These are phyloP conservation scores for Ifrita kowaldi DNA, from an alignment of 2,113 vertebrate genomes.

Conservation along the genomic window DNA sequence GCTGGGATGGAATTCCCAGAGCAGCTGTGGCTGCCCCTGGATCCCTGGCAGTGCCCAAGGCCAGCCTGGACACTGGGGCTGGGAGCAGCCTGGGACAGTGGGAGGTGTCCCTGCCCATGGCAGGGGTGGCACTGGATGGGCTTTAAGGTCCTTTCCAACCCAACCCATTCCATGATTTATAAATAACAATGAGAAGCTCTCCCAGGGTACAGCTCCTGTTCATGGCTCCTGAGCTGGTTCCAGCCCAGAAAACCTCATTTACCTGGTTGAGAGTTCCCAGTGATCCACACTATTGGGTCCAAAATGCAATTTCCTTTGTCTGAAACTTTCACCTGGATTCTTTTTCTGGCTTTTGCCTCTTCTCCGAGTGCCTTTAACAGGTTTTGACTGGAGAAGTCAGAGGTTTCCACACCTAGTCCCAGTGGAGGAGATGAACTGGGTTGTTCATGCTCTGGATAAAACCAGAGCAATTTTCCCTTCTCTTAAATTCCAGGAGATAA, in stretches of 20 bases:
- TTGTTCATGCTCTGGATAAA: not conserved
- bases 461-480: not conserved
- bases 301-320: not conserved
- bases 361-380: not conserved
- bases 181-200: too few species aligned
- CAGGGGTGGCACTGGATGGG: accelerated
- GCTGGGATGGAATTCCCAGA: not conserved
- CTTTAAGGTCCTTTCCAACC: not conserved
- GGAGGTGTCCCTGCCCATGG: not conserved
- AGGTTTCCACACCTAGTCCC: not conserved
- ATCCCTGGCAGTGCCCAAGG: not conserved
- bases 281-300: not conserved
- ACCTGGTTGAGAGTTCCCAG: not conserved
- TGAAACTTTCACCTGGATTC: not conserved
- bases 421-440: not conserved
- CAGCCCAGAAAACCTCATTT: not conserved
- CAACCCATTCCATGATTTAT: not conserved
- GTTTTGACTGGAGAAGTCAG: not conserved
- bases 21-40: not conserved
- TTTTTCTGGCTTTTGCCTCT: not conserved
- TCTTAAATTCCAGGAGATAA: constrained; percentile 48
- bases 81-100: not conserved
- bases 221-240: not conserved
- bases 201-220: not conserved
- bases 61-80: not conserved